Evolutionary conservation across 2,888 invertebrate genomes (phyloP), one percentile per base, ranked within the genome.

Genomic region (Macaria notata): DNA sequence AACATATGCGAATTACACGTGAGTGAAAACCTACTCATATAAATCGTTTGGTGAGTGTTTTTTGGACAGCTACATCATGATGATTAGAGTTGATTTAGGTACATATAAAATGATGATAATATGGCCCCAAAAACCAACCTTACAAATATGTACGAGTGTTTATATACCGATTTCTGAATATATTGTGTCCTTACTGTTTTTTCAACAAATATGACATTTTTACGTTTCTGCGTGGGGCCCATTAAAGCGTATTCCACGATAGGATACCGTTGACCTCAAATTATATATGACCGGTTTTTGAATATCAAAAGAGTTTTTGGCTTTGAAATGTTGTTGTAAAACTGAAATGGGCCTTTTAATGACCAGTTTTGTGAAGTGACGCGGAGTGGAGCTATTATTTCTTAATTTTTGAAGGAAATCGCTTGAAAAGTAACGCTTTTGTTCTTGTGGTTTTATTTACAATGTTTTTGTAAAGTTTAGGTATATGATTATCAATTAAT

Each of bases 201-300:
- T n/a, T 9, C 3, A 7, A n/a, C 19, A 39, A 51, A 55, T 42
- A 46, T 55, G 41, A 9, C 31, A 62, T 64, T 64, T 64, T 66
- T 62, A 62, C 59, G 59, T 54, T 54, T 49, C 54, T 54, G 54
- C 45, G 50, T 55, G 51, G 51, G 51, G 49, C 33, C 56, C 59
- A 59, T 66, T 64, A 64, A 64, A 66, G 61, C 9, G 53, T 54
- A 64, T 59, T 65, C 58, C 51, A 54, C 59, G 62, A 64, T 61
- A 55, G 56, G 44, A 56, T 56, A 43, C 56, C 47, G 52, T 56
- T 62, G 47, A 51, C 61, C 61, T 57, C 53, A 54, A 59, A 61
- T 60, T 60, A 59, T 54, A 51, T 59, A 56, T 60, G 60, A 60
- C 56, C 49, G 60, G 56, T 60, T 56, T 60, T 60, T 60, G 59